Base-by-base conservation (phyloP, 2,888 invertebrate species). In the Sylvicola cinctus region DNA sequence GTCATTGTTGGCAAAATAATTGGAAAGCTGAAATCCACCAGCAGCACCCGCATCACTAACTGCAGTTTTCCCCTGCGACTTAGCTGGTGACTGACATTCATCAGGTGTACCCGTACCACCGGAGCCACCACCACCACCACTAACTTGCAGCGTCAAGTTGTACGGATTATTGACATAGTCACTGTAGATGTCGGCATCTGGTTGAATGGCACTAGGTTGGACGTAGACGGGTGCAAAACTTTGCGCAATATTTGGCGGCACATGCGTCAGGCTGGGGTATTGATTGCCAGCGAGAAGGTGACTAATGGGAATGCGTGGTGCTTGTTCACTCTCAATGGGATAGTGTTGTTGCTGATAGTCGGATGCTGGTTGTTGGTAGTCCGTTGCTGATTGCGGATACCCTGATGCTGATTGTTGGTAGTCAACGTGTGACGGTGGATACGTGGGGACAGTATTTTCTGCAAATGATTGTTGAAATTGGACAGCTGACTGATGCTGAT, bases 21-120 rank as follows among this genome's bases (percentile, higher is more conserved):
- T 74, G 0, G 72, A 62, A 43, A 73, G 72, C 42, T 67, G 68
- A 44, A 70, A 71, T 38, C 66, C 59, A 43, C 60, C 54, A 3
- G 60, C 58, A 25, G 38, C 35, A 16, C 60, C 59, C 23, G 52
- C 50, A 25, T 27, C 34, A 32, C 29, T 23, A 11, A 34, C 32
- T 14, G 25, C n/a, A 6, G 3, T 31, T 3, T 16, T 26, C 3
- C 28, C n/a, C 2, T 15, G n/a, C 14, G n/a, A 20, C 13, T 12
- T 10, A 33, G 11, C 29, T 16, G 6, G 7, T 26, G 16, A 16
- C 29, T 34, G 17, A 26, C 33, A 34, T 30, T 34, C 33, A 39
- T 39, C 38, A 26, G 44, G 37, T 29, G 41, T 36, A 33, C 41
- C 38, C 20, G 37, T n/a, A n/a, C n/a, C n/a, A n/a, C n/a, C n/a